phyloP scores from a whole-genome alignment of 2,888 invertebrate species.

The Aporophyla lueneburgensis region DNA sequence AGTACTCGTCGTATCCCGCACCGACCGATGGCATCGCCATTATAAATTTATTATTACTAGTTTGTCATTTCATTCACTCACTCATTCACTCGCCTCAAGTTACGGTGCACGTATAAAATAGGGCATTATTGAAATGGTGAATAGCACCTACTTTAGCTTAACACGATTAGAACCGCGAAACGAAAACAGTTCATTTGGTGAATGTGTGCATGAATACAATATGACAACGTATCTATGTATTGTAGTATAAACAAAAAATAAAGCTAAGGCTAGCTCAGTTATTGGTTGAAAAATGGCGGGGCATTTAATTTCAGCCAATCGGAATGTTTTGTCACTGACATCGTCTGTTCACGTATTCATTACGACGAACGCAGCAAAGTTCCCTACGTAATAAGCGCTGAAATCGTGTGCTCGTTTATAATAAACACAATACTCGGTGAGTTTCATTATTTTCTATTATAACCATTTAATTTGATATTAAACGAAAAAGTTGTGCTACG shows the following conservation, averaged over 20 bases:
- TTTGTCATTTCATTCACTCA: constrained; percentile 73
- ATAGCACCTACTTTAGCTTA: constrained; percentile 70
- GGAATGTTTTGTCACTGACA: constrained; percentile 78
- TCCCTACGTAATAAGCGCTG: constrained; percentile 90
- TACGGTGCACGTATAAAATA: constrained; percentile 58
- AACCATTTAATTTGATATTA: constrained; percentile 59
- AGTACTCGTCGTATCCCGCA: constrained; percentile 63
- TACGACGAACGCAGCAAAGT: constrained; percentile 86
- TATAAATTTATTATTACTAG: constrained; percentile 69
- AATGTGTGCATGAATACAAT: constrained; percentile 83
- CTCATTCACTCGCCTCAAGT: constrained; percentile 69
- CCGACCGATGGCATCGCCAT: constrained; percentile 76
- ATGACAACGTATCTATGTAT: constrained; percentile 80
- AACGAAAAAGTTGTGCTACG: constrained; percentile 53
- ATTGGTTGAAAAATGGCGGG: constrained; percentile 87
- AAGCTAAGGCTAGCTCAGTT: constrained; percentile 79
- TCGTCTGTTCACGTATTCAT: constrained; percentile 83
- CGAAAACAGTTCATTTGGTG: constrained; percentile 79
- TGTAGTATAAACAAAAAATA: constrained; percentile 89
- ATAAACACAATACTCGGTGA: constrained; percentile 86
- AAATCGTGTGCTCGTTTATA: constrained; percentile 89
- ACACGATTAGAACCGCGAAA: constrained; percentile 63
- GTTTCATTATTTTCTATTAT: constrained; percentile 79
- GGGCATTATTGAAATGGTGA: constrained; percentile 49
- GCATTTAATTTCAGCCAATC: constrained; percentile 87